Evolutionary conservation across 2,888 invertebrate species (phyloP).

Genomic region (Shargacucullia verbasci): DNA sequence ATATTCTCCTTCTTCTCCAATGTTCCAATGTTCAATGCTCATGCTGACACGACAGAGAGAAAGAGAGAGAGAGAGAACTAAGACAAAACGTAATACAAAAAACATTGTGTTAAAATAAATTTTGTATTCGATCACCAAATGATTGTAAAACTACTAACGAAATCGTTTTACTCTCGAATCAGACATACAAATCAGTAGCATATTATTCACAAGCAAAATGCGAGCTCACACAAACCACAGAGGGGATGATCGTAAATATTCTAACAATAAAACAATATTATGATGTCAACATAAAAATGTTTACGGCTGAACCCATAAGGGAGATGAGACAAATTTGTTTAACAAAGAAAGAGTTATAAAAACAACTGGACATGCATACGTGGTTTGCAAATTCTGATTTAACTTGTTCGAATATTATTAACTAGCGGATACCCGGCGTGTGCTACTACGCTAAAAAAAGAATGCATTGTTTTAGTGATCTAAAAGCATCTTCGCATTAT

Average conservation of each 20-base stretch:
- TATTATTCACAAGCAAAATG: slow-evolving; percentile 22
- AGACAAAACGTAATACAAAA: too few relatives aligned
- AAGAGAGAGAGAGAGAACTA: too few relatives aligned
- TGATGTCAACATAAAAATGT: slow-evolving; percentile 73
- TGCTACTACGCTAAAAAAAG: too few relatives aligned
- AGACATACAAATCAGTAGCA: slow-evolving; percentile 30
- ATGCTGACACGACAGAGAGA: too few relatives aligned
- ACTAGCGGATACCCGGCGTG: too few relatives aligned
- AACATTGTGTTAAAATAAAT: too few relatives aligned
- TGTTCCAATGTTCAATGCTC: too few relatives aligned
- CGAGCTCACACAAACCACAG: slow-evolving; percentile 35
- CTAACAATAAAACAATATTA: slow-evolving; percentile 73
- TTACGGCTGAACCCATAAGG: slow-evolving; percentile 72
- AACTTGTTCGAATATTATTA: not conserved
- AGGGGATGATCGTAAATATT: slow-evolving; percentile 62
- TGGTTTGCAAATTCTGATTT: slow-evolving; percentile 27
- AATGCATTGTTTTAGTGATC: too few relatives aligned
- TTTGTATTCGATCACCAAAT: too few relatives aligned
- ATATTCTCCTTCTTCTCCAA: too few relatives aligned
- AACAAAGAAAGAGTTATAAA: slow-evolving; percentile 22
- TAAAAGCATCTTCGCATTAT: too few relatives aligned
- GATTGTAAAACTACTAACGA: not conserved
- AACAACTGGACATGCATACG: slow-evolving; percentile 23
- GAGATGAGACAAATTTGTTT: slow-evolving; percentile 59
- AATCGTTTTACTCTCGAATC: slow-evolving; percentile 5